Percentiles rank a stretch among this genome's conserved stretches.
These are phyloP conservation scores for Enteromius fasciolatus DNA, from an alignment of 2,797 vertebrate genomes.

Conservation along the genomic window DNA sequence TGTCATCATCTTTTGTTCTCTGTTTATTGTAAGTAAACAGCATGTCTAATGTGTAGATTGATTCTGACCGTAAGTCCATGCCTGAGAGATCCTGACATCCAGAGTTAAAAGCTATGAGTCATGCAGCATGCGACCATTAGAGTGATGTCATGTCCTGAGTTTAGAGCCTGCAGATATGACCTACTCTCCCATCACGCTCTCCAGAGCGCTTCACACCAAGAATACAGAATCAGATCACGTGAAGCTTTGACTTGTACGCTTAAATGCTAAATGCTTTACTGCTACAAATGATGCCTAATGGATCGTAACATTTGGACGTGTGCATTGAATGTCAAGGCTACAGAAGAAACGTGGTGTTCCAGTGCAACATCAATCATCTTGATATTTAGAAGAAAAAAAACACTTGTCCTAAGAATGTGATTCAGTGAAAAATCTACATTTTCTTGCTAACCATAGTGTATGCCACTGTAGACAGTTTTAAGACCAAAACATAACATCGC, in stretches of 20 bases:
- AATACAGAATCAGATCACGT: neutral
- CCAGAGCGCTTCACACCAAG: neutral
- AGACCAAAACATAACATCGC: constrained; percentile 3
- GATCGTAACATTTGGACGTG: neutral
- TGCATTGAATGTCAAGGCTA: neutral
- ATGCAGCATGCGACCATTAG: constrained; percentile 33
- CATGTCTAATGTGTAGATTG: neutral
- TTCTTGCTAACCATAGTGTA: neutral
- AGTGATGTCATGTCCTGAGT: constrained; percentile 53
- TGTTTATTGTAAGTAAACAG: neutral
- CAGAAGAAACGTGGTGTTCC: neutral
- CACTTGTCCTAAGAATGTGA: neutral
- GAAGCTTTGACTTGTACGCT: neutral
- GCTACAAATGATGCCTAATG: neutral
- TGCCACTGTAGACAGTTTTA: neutral
- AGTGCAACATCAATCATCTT: no score
- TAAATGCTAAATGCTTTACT: neutral
- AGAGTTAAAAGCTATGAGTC: constrained; percentile 48
- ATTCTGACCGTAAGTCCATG: neutral
- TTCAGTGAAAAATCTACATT: neutral
- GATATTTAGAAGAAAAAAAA: neutral
- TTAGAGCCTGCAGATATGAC: constrained; percentile 39
- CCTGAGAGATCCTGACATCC: neutral
- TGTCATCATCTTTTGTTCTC: constrained; percentile 30
- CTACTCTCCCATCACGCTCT: constrained; percentile 22